Conservation (phyloP, 2,113 vertebrate genomes). For the Vimba vimba region DNA sequence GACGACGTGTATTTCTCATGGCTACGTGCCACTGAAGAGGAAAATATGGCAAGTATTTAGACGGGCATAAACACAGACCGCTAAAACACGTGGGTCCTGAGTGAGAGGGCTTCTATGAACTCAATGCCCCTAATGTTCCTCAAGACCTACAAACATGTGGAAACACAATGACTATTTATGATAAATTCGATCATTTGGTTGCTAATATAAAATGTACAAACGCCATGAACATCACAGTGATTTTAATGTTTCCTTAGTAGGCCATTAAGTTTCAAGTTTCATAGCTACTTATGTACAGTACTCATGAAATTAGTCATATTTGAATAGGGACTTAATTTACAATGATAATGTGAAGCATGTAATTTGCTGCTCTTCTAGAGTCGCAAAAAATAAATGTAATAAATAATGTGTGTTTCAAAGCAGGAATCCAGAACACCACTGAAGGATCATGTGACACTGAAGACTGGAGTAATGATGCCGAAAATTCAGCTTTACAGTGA, state of each 20-base stretch:
- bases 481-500: no score
- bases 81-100: constrained; percentile 18
- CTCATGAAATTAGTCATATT: not conserved
- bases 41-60: constrained; percentile 53
- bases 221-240: not conserved
- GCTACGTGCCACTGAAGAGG: constrained; percentile 30
- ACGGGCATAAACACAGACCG: constrained; percentile 44
- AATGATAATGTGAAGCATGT: not conserved
- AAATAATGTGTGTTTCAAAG: not conserved
- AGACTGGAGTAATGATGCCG: no score
- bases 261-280: not conserved
- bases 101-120: constrained; percentile 15
- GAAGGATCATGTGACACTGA: no score
- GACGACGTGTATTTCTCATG: not conserved
- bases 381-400: not conserved
- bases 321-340: not conserved
- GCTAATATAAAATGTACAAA: not conserved
- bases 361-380: not conserved
- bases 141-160: not conserved
- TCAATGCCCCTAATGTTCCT: not conserved
- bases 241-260: not conserved
- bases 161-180: not conserved
- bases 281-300: not conserved
- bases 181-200: not conserved
- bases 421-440: not conserved